Conservation (phyloP, 2,797 vertebrate species). For the Cryptoblepharus egeriae region DNA sequence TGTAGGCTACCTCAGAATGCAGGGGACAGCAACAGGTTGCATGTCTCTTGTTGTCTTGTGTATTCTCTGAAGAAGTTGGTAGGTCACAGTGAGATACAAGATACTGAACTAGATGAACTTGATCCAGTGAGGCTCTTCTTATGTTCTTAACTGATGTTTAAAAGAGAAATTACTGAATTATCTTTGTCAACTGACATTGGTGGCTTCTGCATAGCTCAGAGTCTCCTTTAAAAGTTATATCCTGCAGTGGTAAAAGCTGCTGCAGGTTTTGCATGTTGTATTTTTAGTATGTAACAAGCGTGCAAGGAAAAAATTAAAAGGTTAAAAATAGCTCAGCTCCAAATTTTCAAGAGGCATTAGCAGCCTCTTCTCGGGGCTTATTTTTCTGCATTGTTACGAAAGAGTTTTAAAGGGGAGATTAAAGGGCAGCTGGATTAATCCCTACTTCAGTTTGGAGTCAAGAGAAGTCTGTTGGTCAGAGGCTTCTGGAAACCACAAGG, state of each 20-base stretch:
- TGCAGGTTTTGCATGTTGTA: neutral
- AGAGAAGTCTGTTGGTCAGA: slow-evolving; percentile 5
- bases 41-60: too few species aligned
- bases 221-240: neutral
- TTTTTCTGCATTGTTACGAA: slow-evolving; percentile 66
- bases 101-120: too few species aligned
- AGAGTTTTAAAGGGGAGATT: slow-evolving; percentile 65
- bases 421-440: slow-evolving; percentile 56
- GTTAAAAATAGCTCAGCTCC: slow-evolving; percentile 60
- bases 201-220: neutral
- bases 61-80: too few species aligned
- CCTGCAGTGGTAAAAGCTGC: neutral
- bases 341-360: slow-evolving; percentile 63
- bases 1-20: too few species aligned
- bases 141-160: neutral
- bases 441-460: neutral
- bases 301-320: slow-evolving; percentile 9
- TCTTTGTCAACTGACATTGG: neutral
- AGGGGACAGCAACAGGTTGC: too few species aligned
- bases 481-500: slow-evolving; percentile 12
- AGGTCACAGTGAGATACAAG: too few species aligned
- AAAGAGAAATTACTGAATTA: neutral
- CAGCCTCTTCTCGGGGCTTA: slow-evolving; percentile 58
- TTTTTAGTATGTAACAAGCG: slow-evolving; percentile 1
- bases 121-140: too few species aligned